Evolutionary conservation across 2,797 vertebrate species (phyloP).

Genomic region (Catamblyrhynchus diadema): DNA sequence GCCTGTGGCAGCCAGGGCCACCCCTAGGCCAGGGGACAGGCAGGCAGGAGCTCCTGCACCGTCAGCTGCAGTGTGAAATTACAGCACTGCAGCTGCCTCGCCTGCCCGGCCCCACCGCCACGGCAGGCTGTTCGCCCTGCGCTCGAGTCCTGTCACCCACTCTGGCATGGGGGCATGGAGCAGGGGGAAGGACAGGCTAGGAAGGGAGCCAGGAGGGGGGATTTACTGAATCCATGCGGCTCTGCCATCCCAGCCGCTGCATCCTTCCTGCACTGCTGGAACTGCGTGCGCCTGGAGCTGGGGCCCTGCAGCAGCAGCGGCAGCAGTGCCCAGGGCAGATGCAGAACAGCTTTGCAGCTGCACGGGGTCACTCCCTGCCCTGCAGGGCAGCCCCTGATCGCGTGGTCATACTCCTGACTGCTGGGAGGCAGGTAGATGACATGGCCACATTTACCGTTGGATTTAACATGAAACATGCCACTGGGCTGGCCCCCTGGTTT

Average conservation of each 20-base stretch:
- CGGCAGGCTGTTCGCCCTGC: neutral
- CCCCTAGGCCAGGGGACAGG: neutral
- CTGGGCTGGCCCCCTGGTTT: neutral
- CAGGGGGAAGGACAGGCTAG: neutral
- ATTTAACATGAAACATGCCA: neutral
- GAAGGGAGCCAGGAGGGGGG: neutral
- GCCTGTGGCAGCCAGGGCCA: neutral
- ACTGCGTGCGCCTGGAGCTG: fast-evolving
- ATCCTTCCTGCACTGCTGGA: fast-evolving
- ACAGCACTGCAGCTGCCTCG: conserved; percentile 37
- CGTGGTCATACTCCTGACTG: fast-evolving
- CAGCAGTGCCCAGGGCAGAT: fast-evolving
- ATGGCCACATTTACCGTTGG: neutral
- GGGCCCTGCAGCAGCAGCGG: neutral
- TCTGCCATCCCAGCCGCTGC: fast-evolving
- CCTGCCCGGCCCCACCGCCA: neutral
- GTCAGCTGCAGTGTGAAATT: conserved; percentile 60
- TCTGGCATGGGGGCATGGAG: fast-evolving
- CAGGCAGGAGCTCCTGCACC: neutral
- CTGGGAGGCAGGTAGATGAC: neutral
- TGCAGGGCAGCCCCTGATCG: neutral
- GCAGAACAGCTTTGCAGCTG: fast-evolving
- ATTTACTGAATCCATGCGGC: neutral
- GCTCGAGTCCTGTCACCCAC: fast-evolving
- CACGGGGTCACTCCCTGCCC: fast-evolving